Conservation (phyloP, 92 coral and sea anemone genomes). For the Anthopleura xanthogrammica region DNA sequence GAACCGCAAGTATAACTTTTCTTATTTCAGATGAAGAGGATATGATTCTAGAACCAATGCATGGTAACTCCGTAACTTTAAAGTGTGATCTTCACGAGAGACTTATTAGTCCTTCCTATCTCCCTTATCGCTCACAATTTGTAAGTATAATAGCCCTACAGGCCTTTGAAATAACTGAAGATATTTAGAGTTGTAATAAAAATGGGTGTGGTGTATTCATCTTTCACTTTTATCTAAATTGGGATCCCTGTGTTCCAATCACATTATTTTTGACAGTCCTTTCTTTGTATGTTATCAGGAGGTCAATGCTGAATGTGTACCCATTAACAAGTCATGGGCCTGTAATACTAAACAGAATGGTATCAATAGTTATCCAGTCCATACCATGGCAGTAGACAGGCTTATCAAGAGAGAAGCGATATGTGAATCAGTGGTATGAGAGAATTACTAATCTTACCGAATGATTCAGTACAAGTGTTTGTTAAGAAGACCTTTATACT, state of each 20-base stretch:
- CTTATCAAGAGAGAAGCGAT: slow-evolving; percentile 80
- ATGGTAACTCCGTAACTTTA: slow-evolving; percentile 40
- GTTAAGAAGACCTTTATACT: no score
- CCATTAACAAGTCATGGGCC: slow-evolving; percentile 25
- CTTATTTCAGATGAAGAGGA: neutral
- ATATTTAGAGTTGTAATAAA: no score
- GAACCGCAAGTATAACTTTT: neutral
- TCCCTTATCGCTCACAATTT: slow-evolving; percentile 65
- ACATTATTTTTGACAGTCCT: neutral
- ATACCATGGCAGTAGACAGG: slow-evolving; percentile 60
- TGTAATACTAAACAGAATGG: slow-evolving; percentile 2
- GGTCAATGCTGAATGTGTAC: slow-evolving; percentile 33
- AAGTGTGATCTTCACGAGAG: slow-evolving; percentile 96
- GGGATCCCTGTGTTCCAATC: no score
- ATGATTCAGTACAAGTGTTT: no score
- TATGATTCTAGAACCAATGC: neutral
- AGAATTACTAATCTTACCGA: no score
- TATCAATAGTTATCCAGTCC: slow-evolving; percentile 53
- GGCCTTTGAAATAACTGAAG: no score
- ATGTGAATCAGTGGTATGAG: slow-evolving; percentile 89
- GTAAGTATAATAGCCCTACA: slow-evolving; percentile 47
- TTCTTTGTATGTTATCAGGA: slow-evolving; percentile 11
- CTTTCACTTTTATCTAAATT: no score
- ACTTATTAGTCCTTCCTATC: slow-evolving; percentile 66
- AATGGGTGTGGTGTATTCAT: no score